Percentiles rank a stretch among this genome's conserved stretches.
phyloP scores from a whole-genome alignment of 2,113 vertebrate genomes.

The Guaruba guarouba region DNA sequence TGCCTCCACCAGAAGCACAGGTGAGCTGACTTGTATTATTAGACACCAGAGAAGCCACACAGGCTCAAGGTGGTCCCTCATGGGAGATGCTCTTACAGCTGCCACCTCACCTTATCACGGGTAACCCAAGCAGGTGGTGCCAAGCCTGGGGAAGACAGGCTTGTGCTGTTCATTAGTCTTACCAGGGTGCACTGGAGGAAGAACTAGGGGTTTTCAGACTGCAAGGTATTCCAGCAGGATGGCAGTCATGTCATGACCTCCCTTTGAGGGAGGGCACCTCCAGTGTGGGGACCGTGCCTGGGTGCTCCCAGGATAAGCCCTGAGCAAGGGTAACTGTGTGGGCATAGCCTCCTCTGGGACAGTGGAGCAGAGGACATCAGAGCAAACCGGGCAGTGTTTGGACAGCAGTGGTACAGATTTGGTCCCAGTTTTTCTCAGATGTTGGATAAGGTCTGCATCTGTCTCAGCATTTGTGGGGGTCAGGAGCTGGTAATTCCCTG shows the following conservation, averaged over 20 bases:
- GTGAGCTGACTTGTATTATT: not conserved
- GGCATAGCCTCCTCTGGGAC: not conserved
- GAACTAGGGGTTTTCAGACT: not conserved
- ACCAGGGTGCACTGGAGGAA: not conserved
- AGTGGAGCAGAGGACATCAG: not conserved
- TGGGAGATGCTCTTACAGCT: not conserved
- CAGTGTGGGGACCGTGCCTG: not conserved
- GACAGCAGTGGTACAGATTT: not conserved
- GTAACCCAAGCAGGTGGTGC: not conserved
- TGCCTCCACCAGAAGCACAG: not conserved
- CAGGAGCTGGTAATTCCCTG: not conserved
- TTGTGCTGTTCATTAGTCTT: not conserved
- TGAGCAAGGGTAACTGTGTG: rapidly evolving
- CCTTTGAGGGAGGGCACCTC: not conserved
- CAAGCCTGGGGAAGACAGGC: not conserved
- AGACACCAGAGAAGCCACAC: not conserved
- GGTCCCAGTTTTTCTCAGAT: not conserved
- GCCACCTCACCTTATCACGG: not conserved
- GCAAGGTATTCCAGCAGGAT: not conserved
- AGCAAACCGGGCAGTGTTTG: not conserved
- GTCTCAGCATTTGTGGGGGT: not conserved
- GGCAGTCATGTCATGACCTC: not conserved
- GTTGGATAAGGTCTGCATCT: not conserved
- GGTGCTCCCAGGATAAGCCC: not conserved
- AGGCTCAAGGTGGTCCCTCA: not conserved